Evolutionary conservation across 2,888 invertebrate genomes (phyloP).

Genomic region (Mesorhabditis belari): DNA sequence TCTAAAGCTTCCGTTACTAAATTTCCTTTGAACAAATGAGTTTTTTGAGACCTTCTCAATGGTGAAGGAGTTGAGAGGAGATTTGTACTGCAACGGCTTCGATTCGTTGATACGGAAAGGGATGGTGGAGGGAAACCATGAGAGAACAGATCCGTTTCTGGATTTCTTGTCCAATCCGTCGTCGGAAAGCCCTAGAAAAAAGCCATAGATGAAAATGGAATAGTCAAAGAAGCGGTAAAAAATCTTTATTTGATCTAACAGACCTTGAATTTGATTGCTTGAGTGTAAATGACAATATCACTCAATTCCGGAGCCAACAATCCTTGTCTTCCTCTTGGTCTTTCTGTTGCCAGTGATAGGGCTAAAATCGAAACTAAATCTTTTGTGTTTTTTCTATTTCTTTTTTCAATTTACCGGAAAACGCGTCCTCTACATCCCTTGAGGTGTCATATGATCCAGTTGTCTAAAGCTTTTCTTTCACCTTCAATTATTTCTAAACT

Average conservation of each 20-base stretch:
- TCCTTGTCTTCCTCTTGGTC: neutral
- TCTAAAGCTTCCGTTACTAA: no score
- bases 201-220: no score
- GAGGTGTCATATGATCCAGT: neutral
- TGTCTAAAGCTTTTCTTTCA: neutral
- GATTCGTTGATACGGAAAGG: neutral
- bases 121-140: neutral
- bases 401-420: neutral
- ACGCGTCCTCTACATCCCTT: neutral
- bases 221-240: no score
- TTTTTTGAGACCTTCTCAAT: neutral
- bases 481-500: neutral
- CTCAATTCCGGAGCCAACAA: conserved; percentile 74
- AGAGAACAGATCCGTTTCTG: neutral
- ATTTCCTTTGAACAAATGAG: no score
- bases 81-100: conserved; percentile 5
- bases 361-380: neutral
- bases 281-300: conserved; percentile 84
- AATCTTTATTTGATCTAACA: neutral
- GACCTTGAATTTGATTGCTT: conserved; percentile 81
- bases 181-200: neutral
- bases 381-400: no score
- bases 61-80: conserved; percentile 21
- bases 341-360: neutral
- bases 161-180: neutral